Base-by-base conservation (phyloP, 1,140 invertebrate species). In the Trachymyrmex septentrionalis region DNA sequence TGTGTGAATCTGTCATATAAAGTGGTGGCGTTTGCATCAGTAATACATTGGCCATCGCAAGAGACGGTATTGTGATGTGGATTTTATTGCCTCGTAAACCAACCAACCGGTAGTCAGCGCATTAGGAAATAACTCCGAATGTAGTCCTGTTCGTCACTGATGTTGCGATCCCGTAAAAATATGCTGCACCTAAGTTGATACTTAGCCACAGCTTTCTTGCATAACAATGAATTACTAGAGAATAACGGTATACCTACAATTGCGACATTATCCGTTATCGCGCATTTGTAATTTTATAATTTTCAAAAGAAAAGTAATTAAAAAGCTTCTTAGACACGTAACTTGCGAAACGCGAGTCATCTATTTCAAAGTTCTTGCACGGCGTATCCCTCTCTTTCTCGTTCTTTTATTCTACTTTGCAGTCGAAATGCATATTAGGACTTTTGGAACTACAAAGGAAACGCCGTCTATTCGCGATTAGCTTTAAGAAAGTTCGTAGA, bases 61-160 rank as follows among this genome's bases (percentile, higher is more conserved):
- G 76, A 88, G 66, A 48, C 86, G 34, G 86, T 93, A 93, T 93
- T 93, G 94, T 93, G 92, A 94, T 93, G 94, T 93, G 90, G 88
- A 73, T 88, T 95, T 95, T 95, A 95, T 95, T 92, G 91, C 94
- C 91, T 94, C 95, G 92, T 95, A 95, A 95, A 95, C 85, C 90
- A 93, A 90, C 91, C 80, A 87, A 72, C 71, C 89, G 91, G 86
- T 88, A 90, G 78, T 77, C 87, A 90, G 93, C 38, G 38, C 91
- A 93, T 94, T 94, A 94, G 93, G 93, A 95, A 94, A 93, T 94
- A 92, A 92, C 88, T 88, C 66, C 85, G 63, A 76, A 80, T 71
- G 84, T 50, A 64, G 48, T 73, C 82, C 71, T 57, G 66, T 63
- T 71, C 48, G 69, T 85, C 85, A 86, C 63, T 14, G 86, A 73